phyloP scores from a whole-genome alignment of 2,888 invertebrate genomes.

The Melangyna quadrimaculata region DNA sequence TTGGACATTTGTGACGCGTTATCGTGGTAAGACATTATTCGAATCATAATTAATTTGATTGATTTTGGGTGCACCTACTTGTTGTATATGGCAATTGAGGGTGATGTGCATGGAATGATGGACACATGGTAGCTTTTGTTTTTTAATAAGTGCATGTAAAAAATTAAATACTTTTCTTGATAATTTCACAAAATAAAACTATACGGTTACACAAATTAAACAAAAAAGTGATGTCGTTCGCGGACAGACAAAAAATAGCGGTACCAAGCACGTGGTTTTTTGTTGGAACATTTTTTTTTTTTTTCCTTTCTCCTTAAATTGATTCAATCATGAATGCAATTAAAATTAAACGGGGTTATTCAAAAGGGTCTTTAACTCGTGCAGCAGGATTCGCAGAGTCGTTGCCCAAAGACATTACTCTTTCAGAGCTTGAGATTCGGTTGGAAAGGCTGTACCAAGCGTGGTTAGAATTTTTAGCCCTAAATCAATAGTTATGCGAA shows the following conservation, averaged over 20 bases:
- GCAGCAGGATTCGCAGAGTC: neutral
- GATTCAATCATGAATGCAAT: neutral
- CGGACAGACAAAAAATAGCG: too few species aligned
- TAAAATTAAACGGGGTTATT: neutral
- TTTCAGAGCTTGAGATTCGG: neutral
- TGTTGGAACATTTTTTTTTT: too few species aligned
- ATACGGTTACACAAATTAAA: too few species aligned
- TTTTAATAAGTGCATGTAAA: neutral
- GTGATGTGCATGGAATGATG: neutral
- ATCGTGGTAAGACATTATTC: neutral
- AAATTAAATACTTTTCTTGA: neutral
- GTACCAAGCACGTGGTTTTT: too few species aligned
- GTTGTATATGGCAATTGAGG: neutral
- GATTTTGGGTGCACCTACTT: neutral
- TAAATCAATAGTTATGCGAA: neutral
- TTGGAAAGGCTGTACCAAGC: too few species aligned
- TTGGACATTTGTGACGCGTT: neutral
- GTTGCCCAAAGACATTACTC: neutral
- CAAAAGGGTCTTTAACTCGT: neutral
- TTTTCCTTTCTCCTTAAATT: neutral
- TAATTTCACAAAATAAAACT: too few species aligned
- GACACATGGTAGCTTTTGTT: too few species aligned
- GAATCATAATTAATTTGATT: neutral
- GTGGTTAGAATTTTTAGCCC: neutral
- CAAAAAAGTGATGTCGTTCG: too few species aligned